phyloP scores from a whole-genome alignment of 2,888 invertebrate species.

The Tenthredo notha region DNA sequence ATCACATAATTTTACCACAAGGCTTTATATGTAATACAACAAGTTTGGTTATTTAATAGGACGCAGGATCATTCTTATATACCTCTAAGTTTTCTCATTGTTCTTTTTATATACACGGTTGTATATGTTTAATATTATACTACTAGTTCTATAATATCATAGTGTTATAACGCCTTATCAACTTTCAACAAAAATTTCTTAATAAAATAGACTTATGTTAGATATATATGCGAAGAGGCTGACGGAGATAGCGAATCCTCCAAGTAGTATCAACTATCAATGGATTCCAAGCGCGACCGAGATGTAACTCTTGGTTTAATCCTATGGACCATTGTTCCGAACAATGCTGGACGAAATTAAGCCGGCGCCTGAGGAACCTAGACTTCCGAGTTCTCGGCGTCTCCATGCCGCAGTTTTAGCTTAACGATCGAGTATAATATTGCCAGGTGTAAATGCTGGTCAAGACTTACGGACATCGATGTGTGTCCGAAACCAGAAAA shows the following conservation, averaged over 20 bases:
- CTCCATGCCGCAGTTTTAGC: conserved; percentile 9
- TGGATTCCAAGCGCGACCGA: conserved; percentile 36
- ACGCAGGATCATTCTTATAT: too few species aligned
- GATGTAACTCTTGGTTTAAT: conserved; percentile 38
- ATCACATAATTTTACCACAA: neutral
- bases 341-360: conserved; percentile 47
- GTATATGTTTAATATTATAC: too few species aligned
- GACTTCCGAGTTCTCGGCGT: neutral
- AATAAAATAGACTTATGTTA: neutral
- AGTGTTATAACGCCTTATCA: too few species aligned
- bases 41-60: neutral
- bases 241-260: neutral
- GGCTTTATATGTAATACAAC: neutral
- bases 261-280: conserved; percentile 45
- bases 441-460: conserved; percentile 12
- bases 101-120: too few species aligned
- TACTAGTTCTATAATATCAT: too few species aligned
- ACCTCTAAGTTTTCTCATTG: too few species aligned
- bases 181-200: neutral
- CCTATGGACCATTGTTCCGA: conserved; percentile 45
- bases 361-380: conserved; percentile 26
- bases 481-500: neutral
- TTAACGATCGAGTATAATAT: conserved; percentile 13
- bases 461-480: conserved; percentile 7
- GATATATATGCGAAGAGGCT: neutral